phyloP scores from a whole-genome alignment of 2,888 invertebrate genomes.

The Tyria jacobaeae region DNA sequence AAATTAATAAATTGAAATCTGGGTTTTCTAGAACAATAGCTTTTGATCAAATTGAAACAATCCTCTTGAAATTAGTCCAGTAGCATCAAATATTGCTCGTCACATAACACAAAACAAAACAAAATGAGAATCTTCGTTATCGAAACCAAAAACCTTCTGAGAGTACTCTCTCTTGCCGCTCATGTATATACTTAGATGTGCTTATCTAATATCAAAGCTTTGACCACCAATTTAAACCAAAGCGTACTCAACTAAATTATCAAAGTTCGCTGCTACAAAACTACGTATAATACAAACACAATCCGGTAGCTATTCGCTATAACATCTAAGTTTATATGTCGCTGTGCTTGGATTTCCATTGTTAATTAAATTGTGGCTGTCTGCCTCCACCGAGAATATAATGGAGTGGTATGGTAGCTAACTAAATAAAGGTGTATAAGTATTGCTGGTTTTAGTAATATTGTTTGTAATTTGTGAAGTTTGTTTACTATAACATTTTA shows the following conservation, averaged over 20 bases:
- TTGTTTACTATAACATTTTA: background rate
- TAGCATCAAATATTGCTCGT: background rate
- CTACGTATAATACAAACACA: constrained; percentile 7
- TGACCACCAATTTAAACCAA: background rate
- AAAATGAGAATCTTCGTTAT: background rate
- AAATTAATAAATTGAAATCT: too few relatives aligned
- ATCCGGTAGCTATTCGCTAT: background rate
- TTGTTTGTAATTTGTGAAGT: background rate
- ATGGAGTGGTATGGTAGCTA: constrained; percentile 2
- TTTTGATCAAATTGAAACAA: background rate
- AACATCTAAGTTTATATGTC: constrained; percentile 25
- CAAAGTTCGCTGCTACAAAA: background rate
- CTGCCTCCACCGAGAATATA: constrained; percentile 10
- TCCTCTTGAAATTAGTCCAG: background rate
- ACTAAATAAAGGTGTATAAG: background rate
- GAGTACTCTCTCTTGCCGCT: background rate
- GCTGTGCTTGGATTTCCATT: constrained; percentile 28
- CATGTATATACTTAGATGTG: background rate
- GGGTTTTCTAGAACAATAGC: background rate
- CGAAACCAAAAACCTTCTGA: background rate
- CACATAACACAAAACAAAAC: background rate
- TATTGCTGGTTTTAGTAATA: background rate
- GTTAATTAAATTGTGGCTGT: constrained; percentile 33
- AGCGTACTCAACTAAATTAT: background rate
- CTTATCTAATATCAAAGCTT: background rate